Conservation (phyloP, 35 echinoderm and acorn worm species). For the Apostichopus californicus region DNA sequence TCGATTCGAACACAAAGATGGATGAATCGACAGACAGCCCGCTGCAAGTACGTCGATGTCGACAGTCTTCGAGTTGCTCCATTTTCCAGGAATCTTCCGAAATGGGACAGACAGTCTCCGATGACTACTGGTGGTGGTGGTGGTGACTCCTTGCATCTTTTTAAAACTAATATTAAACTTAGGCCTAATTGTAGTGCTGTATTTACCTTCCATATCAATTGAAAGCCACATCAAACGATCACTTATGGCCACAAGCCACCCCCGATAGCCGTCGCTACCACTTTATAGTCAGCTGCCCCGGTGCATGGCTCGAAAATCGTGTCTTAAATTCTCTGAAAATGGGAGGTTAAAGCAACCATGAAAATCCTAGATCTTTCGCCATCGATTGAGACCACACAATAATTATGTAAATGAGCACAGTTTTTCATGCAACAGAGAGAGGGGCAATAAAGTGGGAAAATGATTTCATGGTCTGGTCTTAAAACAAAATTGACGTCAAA, state of each 20-base stretch:
- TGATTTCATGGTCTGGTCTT: too few species aligned
- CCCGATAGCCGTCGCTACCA: conserved; percentile 9
- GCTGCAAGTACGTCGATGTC: neutral
- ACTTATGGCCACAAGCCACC: conserved; percentile 24
- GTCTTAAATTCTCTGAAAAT: conserved; percentile 41
- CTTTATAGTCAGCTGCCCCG: conserved; percentile 13
- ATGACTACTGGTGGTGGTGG: neutral
- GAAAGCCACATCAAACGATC: neutral
- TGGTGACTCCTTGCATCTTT: neutral
- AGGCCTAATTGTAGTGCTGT: conserved; percentile 31
- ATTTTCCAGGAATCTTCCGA: neutral
- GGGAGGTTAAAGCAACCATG: conserved; percentile 49
- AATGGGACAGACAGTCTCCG: neutral
- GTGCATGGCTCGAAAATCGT: conserved; percentile 17
- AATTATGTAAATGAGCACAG: too few species aligned
- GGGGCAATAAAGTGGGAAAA: too few species aligned
- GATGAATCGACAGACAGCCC: neutral
- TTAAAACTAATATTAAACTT: neutral
- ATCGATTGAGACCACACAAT: too few species aligned
- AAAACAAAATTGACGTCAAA: too few species aligned
- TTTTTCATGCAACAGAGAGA: too few species aligned
- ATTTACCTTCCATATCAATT: conserved; percentile 38
- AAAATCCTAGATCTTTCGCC: conserved; percentile 22
- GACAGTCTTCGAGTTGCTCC: neutral
- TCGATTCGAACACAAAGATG: too few species aligned